Conservation (phyloP, 2,888 invertebrate species). For the Cantharis rufa region DNA sequence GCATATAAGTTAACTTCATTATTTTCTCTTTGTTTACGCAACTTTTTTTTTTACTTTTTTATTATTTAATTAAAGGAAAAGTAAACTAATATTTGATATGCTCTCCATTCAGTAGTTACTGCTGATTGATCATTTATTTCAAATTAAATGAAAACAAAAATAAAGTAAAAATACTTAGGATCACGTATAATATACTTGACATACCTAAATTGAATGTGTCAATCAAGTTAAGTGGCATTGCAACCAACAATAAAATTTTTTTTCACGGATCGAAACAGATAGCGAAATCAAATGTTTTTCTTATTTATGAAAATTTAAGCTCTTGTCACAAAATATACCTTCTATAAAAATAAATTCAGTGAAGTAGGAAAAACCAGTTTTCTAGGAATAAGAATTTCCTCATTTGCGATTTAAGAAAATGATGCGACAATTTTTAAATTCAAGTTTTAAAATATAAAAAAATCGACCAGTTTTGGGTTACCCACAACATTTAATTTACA, state of each 20-base stretch:
- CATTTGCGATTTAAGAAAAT: not conserved
- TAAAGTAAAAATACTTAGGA: not conserved
- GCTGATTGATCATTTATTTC: not conserved
- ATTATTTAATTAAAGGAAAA: too few species aligned
- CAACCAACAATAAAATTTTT: not conserved
- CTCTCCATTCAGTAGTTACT: not conserved
- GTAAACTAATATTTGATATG: not conserved
- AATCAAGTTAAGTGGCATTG: not conserved
- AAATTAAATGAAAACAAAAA: not conserved
- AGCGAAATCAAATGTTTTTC: not conserved
- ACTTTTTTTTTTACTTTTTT: too few species aligned
- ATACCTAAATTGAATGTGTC: not conserved
- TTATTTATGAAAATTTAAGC: too few species aligned
- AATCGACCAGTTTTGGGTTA: not conserved
- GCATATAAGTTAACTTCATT: not conserved
- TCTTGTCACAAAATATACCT: too few species aligned
- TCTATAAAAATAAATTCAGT: too few species aligned
- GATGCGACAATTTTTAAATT: not conserved
- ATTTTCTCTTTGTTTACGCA: not conserved
- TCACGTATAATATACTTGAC: not conserved
- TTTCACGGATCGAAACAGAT: not conserved
- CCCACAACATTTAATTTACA: not conserved
- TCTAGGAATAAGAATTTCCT: too few species aligned
- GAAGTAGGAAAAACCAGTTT: too few species aligned
- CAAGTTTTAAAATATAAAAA: not conserved